phyloP scores from a whole-genome alignment of 2,113 vertebrate species.

The rat (Rattus norvegicus) region GRCr8 NC_086024.1:9896001-9896500 shows the following conservation, averaged over 20 bases:
- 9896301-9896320: not conserved
- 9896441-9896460: not conserved
- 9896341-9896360: conserved; percentile 20
- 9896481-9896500: not conserved
- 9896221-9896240: not conserved
- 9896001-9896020: conserved; percentile 22
- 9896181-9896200: not conserved
- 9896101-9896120: not conserved
- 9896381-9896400: conserved; percentile 2
- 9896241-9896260: not conserved
- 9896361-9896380: not conserved
- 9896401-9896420: not conserved
- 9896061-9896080: not conserved
- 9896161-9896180: not conserved
- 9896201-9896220: not conserved
- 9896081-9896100: not conserved
- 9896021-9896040: conserved; percentile 29
- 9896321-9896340: conserved; percentile 5
- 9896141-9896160: not conserved
- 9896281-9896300: not conserved
- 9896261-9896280: not conserved
- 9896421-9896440: not conserved
- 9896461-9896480: conserved; percentile 39
- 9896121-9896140: not conserved
- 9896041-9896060: not conserved